phyloP scores from a whole-genome alignment of 2,888 invertebrate genomes.

The Hydraecia micacea region DNA sequence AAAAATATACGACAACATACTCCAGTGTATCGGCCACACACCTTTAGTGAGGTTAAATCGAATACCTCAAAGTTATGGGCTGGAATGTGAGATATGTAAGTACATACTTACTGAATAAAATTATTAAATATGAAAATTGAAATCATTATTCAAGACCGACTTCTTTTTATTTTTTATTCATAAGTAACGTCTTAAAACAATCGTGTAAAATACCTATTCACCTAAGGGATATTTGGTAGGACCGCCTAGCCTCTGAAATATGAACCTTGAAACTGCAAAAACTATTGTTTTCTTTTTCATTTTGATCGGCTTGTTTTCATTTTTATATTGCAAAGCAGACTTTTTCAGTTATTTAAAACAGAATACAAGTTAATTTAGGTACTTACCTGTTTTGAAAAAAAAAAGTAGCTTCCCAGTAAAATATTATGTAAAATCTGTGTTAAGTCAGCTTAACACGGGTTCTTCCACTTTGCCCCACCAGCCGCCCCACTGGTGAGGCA shows the following conservation, averaged over 20 bases:
- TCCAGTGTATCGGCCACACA: slow-evolving; percentile 94
- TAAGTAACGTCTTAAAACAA: not conserved
- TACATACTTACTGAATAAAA: slow-evolving; percentile 67
- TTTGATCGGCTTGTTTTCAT: too few relatives aligned
- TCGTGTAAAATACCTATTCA: not conserved
- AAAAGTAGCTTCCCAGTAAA: not conserved
- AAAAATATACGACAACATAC: slow-evolving; percentile 90
- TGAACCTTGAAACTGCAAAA: not conserved
- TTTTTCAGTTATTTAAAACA: not conserved
- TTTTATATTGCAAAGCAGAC: not conserved
- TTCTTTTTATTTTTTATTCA: not conserved
- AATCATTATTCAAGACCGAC: not conserved
- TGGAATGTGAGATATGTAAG: slow-evolving; percentile 96
- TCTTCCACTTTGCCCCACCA: too few relatives aligned
- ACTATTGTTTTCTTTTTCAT: not conserved
- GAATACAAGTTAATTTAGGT: too few relatives aligned
- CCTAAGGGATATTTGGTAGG: not conserved
- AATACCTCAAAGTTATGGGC: slow-evolving; percentile 93
- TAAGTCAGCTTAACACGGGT: not conserved
- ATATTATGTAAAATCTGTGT: not conserved
- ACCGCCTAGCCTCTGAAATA: too few relatives aligned
- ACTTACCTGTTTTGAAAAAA: too few relatives aligned
- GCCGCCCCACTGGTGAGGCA: too few relatives aligned
- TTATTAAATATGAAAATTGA: not conserved
- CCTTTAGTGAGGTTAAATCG: slow-evolving; percentile 94